Evolutionary conservation across 2,797 vertebrate species (phyloP).

Genomic region (Helarctos malayanus): DNA sequence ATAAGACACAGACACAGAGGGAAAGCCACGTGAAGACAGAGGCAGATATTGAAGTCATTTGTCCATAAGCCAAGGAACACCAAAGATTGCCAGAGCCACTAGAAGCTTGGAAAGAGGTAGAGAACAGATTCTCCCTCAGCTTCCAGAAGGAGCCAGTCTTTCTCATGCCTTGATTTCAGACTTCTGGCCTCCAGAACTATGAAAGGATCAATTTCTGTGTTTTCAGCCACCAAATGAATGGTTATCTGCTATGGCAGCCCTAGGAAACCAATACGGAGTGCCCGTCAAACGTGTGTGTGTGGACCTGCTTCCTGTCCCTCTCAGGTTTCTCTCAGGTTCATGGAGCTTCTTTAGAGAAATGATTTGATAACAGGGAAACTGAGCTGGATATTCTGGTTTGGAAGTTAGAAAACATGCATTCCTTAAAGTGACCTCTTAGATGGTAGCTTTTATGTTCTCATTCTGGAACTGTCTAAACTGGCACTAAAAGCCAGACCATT

Average conservation of each 20-base stretch:
- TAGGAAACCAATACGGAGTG: not conserved
- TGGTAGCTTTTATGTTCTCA: conserved; percentile 4
- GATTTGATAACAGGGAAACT: not conserved
- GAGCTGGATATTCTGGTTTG: not conserved
- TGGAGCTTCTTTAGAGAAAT: not conserved
- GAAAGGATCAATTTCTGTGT: not conserved
- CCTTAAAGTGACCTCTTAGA: not conserved
- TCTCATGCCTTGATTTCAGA: not conserved
- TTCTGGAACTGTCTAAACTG: not conserved
- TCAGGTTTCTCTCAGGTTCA: not conserved
- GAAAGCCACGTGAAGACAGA: not conserved
- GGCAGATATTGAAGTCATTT: not conserved
- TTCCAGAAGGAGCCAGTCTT: not conserved
- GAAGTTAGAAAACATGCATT: not conserved
- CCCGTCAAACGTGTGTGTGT: not conserved
- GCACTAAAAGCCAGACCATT: not conserved
- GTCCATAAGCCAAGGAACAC: not conserved
- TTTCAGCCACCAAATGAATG: not conserved
- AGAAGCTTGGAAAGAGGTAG: not conserved
- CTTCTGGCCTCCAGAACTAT: not conserved
- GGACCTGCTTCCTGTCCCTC: not conserved
- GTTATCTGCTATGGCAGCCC: not conserved
- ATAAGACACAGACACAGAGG: not conserved
- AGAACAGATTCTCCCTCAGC: not conserved
- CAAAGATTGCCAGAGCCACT: not conserved